phyloP scores from a whole-genome alignment of 2,797 vertebrate species.

The Balearica regulorum region DNA sequence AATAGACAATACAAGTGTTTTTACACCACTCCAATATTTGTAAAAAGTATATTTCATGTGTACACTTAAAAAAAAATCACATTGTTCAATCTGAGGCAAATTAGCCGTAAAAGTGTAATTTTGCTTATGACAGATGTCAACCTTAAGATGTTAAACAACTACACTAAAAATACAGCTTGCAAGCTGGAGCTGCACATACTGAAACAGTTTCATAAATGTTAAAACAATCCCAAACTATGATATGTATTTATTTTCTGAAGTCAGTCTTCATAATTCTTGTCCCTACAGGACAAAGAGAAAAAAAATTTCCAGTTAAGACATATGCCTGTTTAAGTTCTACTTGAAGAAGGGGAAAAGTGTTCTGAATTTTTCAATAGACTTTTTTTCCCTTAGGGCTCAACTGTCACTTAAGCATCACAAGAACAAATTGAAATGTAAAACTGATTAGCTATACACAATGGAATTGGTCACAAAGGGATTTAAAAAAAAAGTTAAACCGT shows the following conservation, averaged over 20 bases:
- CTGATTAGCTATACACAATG: constrained; percentile 74
- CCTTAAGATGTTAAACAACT: constrained; percentile 57
- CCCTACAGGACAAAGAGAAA: constrained; percentile 33
- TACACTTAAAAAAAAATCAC: constrained; percentile 56
- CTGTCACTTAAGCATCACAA: constrained; percentile 64
- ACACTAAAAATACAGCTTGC: constrained; percentile 55
- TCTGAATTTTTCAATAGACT: constrained; percentile 60
- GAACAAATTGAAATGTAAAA: constrained; percentile 72
- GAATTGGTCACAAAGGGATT: constrained; percentile 77
- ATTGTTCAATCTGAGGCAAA: constrained; percentile 61
- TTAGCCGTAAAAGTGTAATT: constrained; percentile 58
- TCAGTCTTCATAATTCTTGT: constrained; percentile 45
- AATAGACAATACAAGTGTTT: constrained; percentile 60
- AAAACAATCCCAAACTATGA: constrained; percentile 47
- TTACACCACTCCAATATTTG: constrained; percentile 56
- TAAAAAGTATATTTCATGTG: constrained; percentile 66
- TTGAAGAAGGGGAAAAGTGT: constrained; percentile 30
- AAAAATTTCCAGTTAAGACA: constrained; percentile 71
- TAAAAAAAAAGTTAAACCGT: constrained; percentile 50
- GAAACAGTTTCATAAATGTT: constrained; percentile 41
- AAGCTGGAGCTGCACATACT: constrained; percentile 58
- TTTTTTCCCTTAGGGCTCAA: constrained; percentile 49
- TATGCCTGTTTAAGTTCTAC: constrained; percentile 43
- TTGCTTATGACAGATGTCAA: constrained; percentile 36
- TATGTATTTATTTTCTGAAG: constrained; percentile 41